phyloP scores from a whole-genome alignment of 2,113 vertebrate genomes.

The Plotosus lineatus region DNA sequence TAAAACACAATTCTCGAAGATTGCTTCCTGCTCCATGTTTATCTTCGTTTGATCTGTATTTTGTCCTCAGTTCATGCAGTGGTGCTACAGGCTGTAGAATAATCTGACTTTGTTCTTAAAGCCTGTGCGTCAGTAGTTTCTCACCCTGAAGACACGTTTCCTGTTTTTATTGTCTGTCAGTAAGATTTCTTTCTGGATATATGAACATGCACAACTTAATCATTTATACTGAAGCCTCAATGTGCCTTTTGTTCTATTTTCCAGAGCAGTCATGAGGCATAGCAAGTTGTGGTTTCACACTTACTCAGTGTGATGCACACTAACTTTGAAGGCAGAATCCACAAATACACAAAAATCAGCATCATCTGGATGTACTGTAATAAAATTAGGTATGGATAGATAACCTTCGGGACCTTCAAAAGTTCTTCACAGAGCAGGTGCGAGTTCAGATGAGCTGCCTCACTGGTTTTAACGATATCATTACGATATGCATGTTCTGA shows the following conservation, averaged over 20 bases:
- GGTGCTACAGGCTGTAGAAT: neutral
- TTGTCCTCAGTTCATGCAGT: neutral
- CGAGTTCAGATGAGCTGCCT: no score
- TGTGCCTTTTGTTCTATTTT: slow-evolving; percentile 23
- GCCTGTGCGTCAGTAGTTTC: neutral
- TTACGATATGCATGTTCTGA: no score
- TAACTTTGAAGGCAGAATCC: neutral
- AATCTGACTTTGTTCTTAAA: neutral
- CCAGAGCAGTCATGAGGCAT: slow-evolving; percentile 40
- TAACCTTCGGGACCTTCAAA: neutral
- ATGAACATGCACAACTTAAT: neutral
- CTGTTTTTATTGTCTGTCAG: neutral
- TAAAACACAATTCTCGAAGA: no score
- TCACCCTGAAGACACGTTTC: neutral
- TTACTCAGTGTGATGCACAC: neutral
- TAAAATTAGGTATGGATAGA: neutral
- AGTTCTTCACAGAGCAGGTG: neutral
- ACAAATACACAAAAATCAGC: neutral
- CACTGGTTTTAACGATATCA: no score
- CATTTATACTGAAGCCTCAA: neutral
- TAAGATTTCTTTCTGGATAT: neutral
- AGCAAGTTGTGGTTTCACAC: neutral
- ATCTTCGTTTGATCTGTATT: neutral
- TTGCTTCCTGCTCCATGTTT: neutral
- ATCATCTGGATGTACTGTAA: neutral